A percentile compares a stretch with the other conserved stretches of the same genome.
Conservation (phyloP, 2,797 vertebrate genomes). For the Coendou prehensilis region DNA sequence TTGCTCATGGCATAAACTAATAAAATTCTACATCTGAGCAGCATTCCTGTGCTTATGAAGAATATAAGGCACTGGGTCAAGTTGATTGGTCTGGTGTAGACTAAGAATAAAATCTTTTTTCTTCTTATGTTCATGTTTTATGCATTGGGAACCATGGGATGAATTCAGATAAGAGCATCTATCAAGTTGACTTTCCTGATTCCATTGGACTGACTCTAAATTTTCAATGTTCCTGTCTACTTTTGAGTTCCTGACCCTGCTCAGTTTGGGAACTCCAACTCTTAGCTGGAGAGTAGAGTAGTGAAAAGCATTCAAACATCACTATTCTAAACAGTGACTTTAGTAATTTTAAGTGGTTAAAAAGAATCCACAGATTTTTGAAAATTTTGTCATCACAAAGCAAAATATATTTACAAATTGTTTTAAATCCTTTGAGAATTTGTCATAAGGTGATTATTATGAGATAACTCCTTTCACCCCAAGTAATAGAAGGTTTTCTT, state of each 20-base stretch:
- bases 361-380: background rate
- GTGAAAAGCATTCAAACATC: background rate
- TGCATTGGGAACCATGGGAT: background rate
- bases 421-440: background rate
- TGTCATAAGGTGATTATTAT: background rate
- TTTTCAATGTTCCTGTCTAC: background rate
- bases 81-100: background rate
- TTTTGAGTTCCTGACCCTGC: background rate
- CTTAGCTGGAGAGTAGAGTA: background rate
- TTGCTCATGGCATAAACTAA: background rate
- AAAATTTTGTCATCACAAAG: constrained; percentile 9
- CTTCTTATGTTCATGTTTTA: background rate
- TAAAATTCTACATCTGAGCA: background rate
- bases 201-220: background rate
- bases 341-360: background rate
- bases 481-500: background rate
- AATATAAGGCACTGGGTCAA: background rate
- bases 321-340: background rate
- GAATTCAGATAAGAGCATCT: background rate
- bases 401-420: background rate
- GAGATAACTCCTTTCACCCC: background rate
- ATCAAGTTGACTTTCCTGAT: background rate
- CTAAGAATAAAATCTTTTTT: background rate
- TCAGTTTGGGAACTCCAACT: background rate
- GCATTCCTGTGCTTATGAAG: background rate